Percentiles rank a stretch among this genome's conserved stretches.
phyloP scores from a whole-genome alignment of 2,113 vertebrate genomes.

The rabbit (Oryctolagus cuniculus) region mOryCun1.1 NC_091435.1:172107001-172107500 shows the following conservation, averaged over 20 bases:
- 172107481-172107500: conserved; percentile 29
- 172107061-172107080: conserved; percentile 69
- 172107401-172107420: conserved; percentile 73
- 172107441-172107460: conserved; percentile 76
- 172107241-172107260: conserved; percentile 53
- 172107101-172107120: conserved; percentile 74
- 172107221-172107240: conserved; percentile 27
- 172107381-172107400: conserved; percentile 49
- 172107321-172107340: conserved; percentile 58
- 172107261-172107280: conserved; percentile 69
- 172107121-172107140: conserved; percentile 67
- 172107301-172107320: conserved; percentile 19
- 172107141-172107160: conserved; percentile 50
- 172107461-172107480: conserved; percentile 55
- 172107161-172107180: conserved; percentile 58
- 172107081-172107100: conserved; percentile 74
- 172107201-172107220: conserved; percentile 69
- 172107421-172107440: conserved; percentile 55
- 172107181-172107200: neutral
- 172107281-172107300: conserved; percentile 56
- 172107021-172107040: conserved; percentile 87
- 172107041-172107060: conserved; percentile 81
- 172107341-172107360: conserved; percentile 69
- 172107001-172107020: conserved; percentile 85
- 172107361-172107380: conserved; percentile 67